These are phyloP conservation scores for Balaenoptera acutorostrata DNA, from an alignment of 2,113 vertebrate genomes.

Conservation along the genomic window DNA sequence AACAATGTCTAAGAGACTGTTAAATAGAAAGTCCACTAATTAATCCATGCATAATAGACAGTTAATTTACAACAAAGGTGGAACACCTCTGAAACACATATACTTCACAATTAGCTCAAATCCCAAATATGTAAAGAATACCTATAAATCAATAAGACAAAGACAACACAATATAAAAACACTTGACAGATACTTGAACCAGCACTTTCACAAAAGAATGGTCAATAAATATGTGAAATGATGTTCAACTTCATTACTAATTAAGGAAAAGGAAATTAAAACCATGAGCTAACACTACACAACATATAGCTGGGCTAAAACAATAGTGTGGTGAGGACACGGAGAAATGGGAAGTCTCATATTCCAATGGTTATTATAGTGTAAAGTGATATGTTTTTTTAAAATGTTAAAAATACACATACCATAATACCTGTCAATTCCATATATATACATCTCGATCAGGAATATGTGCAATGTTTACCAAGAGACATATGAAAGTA, in stretches of 20 bases:
- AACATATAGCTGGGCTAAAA: not conserved
- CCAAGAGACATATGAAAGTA: not conserved
- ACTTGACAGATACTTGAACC: not conserved
- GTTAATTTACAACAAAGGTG: not conserved
- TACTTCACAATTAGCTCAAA: not conserved
- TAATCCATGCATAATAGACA: not conserved
- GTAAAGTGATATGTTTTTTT: not conserved
- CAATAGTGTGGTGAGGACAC: not conserved
- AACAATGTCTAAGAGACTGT: not conserved
- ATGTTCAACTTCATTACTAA: not conserved
- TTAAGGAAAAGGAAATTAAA: constrained; percentile 12
- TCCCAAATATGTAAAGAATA: not conserved
- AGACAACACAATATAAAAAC: not conserved
- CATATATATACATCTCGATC: not conserved
- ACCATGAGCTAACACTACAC: not conserved
- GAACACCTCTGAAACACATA: not conserved
- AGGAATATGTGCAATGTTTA: not conserved
- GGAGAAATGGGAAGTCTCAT: not conserved
- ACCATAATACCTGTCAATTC: not conserved
- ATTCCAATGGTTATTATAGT: not conserved
- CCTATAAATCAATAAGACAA: not conserved
- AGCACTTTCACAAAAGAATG: not conserved
- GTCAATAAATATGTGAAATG: not conserved
- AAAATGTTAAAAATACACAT: not conserved
- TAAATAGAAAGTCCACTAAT: not conserved